Base-by-base conservation (phyloP, 2,113 vertebrate species). In the Probosciger aterrimus region DNA sequence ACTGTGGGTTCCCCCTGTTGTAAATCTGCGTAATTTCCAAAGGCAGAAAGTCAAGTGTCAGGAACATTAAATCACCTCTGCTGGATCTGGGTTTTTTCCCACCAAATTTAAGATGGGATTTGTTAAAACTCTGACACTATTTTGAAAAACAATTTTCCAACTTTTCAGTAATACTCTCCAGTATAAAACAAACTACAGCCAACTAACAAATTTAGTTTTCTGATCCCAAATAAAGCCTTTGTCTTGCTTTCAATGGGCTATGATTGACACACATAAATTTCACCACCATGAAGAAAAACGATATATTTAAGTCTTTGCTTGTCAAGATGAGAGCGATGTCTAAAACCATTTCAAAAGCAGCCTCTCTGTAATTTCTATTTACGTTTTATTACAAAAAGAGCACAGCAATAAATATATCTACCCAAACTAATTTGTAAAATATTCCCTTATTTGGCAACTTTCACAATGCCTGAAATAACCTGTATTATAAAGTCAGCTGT, bases 311-410 rank as follows among this genome's bases (percentile, higher is more conserved):
- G 52, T 78, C 30, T 78, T 90, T 76, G 24, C 18, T 60, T 93
- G 17, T 85, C 64, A 87, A 57, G 55, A 44, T 47, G 92, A 86
- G 68, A 96, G 55, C 65, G 39, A 41, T 90, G 14, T 84, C 80
- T 82, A 96, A 94, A 96, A 87, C 70, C 60, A 77, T 74, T 94
- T 96, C 85, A 88, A 93, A 95, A 94, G 27, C 14, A 50, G 37
- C 31, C 11, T 82, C 84, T 76, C 68, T 92, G 49, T 81, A 88
- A 53, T 85, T 94, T 69, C 75, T 92, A 92, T 96, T 96, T 92
- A 76, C 59, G 94, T 96, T 97, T 97, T 94, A 86, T 97, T 96
- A 93, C 93, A 94, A 93, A 90, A 95, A 95, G 35, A 87, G 35
- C 8, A 73, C 30, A 63, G 6, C 28, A 86, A 76, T 93, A 97